Conservation (phyloP, 2,797 vertebrate species). For the Sebastes nivosus region DNA sequence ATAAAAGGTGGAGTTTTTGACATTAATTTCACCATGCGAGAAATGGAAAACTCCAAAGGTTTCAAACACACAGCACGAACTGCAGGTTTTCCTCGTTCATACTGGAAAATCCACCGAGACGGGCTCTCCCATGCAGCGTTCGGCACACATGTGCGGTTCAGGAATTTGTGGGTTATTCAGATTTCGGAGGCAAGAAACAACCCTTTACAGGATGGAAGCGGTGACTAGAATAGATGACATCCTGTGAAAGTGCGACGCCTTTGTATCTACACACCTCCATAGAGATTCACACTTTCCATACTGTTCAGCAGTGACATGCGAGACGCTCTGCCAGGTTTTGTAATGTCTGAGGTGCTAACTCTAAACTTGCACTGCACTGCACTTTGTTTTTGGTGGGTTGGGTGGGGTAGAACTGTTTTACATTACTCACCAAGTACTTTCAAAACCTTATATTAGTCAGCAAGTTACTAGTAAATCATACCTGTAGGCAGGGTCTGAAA, state of each 20-base stretch:
- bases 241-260: slow-evolving; percentile 69
- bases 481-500: not conserved
- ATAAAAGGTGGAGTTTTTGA: slow-evolving; percentile 35
- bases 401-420: not conserved
- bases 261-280: slow-evolving; percentile 44
- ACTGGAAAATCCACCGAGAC: slow-evolving; percentile 50
- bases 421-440: slow-evolving; percentile 6
- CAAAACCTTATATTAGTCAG: not conserved
- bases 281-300: slow-evolving; percentile 80
- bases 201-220: slow-evolving; percentile 65
- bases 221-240: slow-evolving; percentile 71
- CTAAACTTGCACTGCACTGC: not conserved
- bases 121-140: slow-evolving; percentile 38
- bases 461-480: not conserved
- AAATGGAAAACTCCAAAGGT: slow-evolving; percentile 26
- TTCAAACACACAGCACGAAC: not conserved
- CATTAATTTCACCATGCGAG: not conserved
- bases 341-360: not conserved
- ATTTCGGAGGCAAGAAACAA: slow-evolving; percentile 30
- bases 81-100: not conserved
- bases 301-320: not conserved
- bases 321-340: slow-evolving; percentile 10
- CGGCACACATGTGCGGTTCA: slow-evolving; percentile 9
- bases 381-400: not conserved
- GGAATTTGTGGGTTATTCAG: slow-evolving; percentile 51